Evolutionary conservation across 2,797 vertebrate species (phyloP), one percentile per base, ranked within the genome.

Genomic region (Xerus rutilus): DNA sequence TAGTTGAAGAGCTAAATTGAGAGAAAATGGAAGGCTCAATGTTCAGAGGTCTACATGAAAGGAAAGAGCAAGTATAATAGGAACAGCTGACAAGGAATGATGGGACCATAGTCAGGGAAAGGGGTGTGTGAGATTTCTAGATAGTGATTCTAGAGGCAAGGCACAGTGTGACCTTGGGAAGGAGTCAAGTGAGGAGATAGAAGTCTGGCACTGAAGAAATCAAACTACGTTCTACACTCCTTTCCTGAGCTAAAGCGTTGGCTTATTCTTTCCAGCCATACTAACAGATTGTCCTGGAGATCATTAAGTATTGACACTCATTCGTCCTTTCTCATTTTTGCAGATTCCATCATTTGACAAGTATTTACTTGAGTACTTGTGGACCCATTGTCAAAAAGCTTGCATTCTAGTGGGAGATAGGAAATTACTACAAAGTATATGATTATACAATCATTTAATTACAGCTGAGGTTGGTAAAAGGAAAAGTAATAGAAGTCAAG

Each of bases 301-400:
- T 67, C 25, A 87, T 7, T 96, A 64, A 23, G 10, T 77, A 30
- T 18, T 85, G 69, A 76, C 64, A 57, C 39, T 88, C 4, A 28
- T 35, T 89, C 32, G 7, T 65, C 77, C 7, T 62, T 88, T 92
- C 84, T 39, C 67, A 32, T 69, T 92, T 88, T 81, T 92, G 25
- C n/a, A 79, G 64, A 85, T 88, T 78, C 14, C 57, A 21, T 47
- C 73, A 76, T 86, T 92, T 93, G 54, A 35, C 39, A 92, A 43
- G 23, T 52, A 69, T 86, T 92, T 94, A 74, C 79, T 64, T 88
- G 35, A 76, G 20, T 25, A 76, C 39, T 88, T 70, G 12, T 81
- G 65, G 39, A 28, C 70, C 49, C 43, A 49, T 0, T 62, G 35
- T n/a, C 77, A 84, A 5, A 62, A 93, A 30, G 59, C 39, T 43